phyloP scores from a whole-genome alignment of 2,113 vertebrate species.

The Osmerus mordax region DNA sequence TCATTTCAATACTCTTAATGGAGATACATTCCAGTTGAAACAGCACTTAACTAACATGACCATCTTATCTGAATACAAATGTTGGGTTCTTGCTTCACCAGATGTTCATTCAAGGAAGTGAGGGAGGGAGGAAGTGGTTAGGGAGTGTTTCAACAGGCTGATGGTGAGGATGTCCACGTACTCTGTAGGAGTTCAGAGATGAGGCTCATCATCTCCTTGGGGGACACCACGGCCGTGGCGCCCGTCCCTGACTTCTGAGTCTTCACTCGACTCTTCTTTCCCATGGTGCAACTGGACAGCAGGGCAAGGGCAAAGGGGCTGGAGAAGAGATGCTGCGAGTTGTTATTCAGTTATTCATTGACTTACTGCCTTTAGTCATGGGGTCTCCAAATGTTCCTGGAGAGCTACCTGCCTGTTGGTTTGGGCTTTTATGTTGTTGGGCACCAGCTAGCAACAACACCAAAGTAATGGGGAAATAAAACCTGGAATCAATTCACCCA shows the following conservation, averaged over 20 bases:
- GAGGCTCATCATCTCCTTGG: constrained; percentile 94
- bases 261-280: constrained; percentile 98
- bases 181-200: constrained; percentile 92
- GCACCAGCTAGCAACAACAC: no score
- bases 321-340: neutral
- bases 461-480: no score
- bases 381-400: no score
- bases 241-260: constrained; percentile 92
- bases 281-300: constrained; percentile 79
- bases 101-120: neutral
- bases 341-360: neutral
- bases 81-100: no score
- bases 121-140: neutral
- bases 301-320: neutral
- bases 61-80: no score
- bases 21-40: no score
- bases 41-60: no score
- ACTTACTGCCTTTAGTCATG: no score
- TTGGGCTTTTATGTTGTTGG: no score
- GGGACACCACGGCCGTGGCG: constrained; percentile 79
- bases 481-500: no score
- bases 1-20: no score
- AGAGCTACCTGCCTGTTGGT: no score
- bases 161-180: constrained; percentile 60
- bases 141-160: neutral